Evolutionary conservation across 2,797 vertebrate species (phyloP).

Genomic region (Champsocephalus gunnari): DNA sequence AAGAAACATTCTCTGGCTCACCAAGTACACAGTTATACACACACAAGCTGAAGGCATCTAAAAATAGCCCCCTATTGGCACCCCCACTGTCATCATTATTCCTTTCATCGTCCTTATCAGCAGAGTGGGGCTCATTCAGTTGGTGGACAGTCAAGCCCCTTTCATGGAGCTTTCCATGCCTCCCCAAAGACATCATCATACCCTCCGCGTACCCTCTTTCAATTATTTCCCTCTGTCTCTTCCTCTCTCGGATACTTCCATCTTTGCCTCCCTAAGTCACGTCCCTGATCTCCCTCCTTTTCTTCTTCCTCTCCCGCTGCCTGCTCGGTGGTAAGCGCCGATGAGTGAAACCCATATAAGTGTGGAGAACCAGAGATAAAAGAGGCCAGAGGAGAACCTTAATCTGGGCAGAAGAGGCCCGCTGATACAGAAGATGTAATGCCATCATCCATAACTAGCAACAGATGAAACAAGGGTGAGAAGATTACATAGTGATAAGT

Average conservation of each 20-base stretch:
- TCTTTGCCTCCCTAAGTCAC: slow-evolving; percentile 5
- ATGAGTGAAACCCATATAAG: slow-evolving; percentile 35
- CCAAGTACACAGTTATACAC: slow-evolving; percentile 29
- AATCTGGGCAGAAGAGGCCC: slow-evolving; percentile 21
- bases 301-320: slow-evolving; percentile 1
- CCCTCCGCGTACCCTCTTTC: slow-evolving; percentile 36
- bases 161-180: slow-evolving; percentile 64
- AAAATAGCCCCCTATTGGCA: slow-evolving; percentile 71
- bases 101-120: slow-evolving; percentile 75
- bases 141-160: slow-evolving; percentile 69
- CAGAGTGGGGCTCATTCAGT: slow-evolving; percentile 65
- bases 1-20: slow-evolving; percentile 26
- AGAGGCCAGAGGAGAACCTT: slow-evolving; percentile 36
- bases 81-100: slow-evolving; percentile 67
- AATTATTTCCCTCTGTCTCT: slow-evolving; percentile 36
- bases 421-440: slow-evolving; percentile 30
- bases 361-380: slow-evolving; percentile 28
- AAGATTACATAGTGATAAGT: slow-evolving; percentile 2
- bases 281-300: neutral
- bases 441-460: slow-evolving; percentile 29
- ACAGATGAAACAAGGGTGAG: slow-evolving; percentile 11
- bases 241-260: slow-evolving; percentile 40
- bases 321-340: slow-evolving; percentile 29
- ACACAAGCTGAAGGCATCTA: slow-evolving; percentile 64
- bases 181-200: slow-evolving; percentile 44